phyloP scores from a whole-genome alignment of 2,888 invertebrate genomes.

The Cyrtodaria siliqua region DNA sequence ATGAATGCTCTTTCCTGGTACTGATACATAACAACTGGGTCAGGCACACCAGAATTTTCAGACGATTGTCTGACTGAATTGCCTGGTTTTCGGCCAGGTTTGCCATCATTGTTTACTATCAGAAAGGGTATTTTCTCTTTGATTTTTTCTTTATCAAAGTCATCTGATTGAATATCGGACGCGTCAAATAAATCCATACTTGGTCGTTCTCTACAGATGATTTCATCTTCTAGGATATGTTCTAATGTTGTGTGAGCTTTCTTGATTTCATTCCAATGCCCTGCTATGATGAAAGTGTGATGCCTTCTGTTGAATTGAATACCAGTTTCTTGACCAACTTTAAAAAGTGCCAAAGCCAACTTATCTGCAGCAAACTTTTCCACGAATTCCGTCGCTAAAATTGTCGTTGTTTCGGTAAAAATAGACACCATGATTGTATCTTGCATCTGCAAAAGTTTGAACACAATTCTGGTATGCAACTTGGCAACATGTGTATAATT shows the following conservation, averaged over 20 bases:
- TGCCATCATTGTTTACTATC: background rate
- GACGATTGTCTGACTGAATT: conserved; percentile 1
- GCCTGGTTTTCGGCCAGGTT: conserved; percentile 19
- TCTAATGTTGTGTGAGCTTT: conserved; percentile 36
- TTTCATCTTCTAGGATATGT: conserved; percentile 25
- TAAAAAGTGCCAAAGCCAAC: conserved; percentile 32
- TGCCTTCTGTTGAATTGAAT: conserved; percentile 35
- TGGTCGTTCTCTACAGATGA: no score
- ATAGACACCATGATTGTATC: conserved; percentile 35
- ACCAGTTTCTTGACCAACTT: conserved; percentile 41
- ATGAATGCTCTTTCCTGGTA: background rate
- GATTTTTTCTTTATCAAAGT: no score
- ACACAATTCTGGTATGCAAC: no score
- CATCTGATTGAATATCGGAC: no score
- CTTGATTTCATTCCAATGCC: conserved; percentile 45
- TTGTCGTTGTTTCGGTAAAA: conserved; percentile 50
- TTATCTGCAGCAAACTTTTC: conserved; percentile 40
- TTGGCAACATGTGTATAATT: no score
- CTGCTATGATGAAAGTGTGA: conserved; percentile 34
- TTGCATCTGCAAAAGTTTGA: no score
- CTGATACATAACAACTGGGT: conserved; percentile 21
- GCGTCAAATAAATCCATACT: no score
- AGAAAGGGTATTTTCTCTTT: no score
- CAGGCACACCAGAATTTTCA: conserved; percentile 11
- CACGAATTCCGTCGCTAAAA: conserved; percentile 43